Base-by-base conservation (phyloP, 1,140 invertebrate species). In the Steinernema feltiae region DNA sequence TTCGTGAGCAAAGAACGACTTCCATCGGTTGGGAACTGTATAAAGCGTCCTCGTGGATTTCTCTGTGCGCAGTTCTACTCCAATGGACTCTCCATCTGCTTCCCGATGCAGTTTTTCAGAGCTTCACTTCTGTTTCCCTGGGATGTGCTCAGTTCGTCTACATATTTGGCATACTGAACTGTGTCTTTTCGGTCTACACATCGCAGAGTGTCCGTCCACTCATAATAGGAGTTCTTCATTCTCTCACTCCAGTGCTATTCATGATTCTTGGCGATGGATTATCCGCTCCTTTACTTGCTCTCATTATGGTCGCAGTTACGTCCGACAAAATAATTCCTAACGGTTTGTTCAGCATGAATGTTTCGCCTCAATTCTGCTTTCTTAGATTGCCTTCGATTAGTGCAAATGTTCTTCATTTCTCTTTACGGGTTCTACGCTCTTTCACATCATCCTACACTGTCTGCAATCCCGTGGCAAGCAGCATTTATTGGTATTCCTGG, bases 401-500 rank as follows among this genome's bases (percentile, higher is more conserved):
- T 63, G 53, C 53, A 15, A 3, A 3, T 63, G 15, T 63, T n/a
- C 24, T 27, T 63, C 12, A 12, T 63, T 21, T 3, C 7, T 3
- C 53, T 63, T 21, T 63, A 63, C 31, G 76, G 76, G 17, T 79
- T 79, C 76, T 74, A 74, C 32, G 35, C 70, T 29, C 69, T 74
- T 1, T 63, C 63, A 1, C 78, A 79, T 70, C 77, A 76, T 15
- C 78, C 78, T 1, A 80, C 72, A 3, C 69, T 79, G 21, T 73
- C 78, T 0, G 71, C 78, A 0, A 78, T 79, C 70, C 78, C 78
- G 18, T 79, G 78, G 78, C 72, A 76, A 30, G 78, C 78, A 7
- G 78, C 74, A 1, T 79, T 79, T 21, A 30, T 78, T n/a, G 78
- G 78, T n/a, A 53, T 79, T n/a, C 76, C 76, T 2, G 78, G 78